Evolutionary conservation across 2,113 vertebrate genomes (phyloP).

Genomic region (Athene noctua): DNA sequence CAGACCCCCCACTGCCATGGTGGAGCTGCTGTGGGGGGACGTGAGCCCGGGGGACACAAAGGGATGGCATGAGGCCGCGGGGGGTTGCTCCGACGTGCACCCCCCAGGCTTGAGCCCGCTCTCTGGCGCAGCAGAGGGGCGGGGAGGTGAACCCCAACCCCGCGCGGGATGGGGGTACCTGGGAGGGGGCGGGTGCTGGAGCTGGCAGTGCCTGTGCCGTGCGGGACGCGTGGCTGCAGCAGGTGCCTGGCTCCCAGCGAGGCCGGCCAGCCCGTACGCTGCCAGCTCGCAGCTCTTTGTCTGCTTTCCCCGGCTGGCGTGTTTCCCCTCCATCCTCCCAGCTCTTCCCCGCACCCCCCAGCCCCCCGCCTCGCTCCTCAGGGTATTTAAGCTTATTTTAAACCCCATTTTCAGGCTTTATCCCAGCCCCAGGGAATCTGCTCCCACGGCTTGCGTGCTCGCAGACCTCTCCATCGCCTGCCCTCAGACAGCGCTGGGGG

Average conservation of each 20-base stretch:
- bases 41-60: background rate
- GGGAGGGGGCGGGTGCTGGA: rapidly evolving
- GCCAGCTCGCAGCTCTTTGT: background rate
- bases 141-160: background rate
- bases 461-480: background rate
- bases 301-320: background rate
- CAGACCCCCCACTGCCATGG: rapidly evolving
- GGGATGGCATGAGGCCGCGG: background rate
- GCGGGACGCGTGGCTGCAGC: constrained; percentile 19
- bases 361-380: background rate
- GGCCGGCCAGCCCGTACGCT: background rate
- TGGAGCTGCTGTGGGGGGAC: background rate
- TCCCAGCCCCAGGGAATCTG: background rate
- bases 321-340: background rate
- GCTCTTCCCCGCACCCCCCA: background rate
- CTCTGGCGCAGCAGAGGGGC: background rate
- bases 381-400: background rate
- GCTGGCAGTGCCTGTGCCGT: background rate
- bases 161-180: background rate
- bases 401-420: background rate
- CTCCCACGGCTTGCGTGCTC: background rate
- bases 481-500: background rate
- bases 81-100: background rate
- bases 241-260: constrained; percentile 15
- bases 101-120: background rate